Evolutionary conservation across 2,113 vertebrate genomes (phyloP), one percentile per base, ranked within the genome.

Genomic region (Gadus macrocephalus): DNA sequence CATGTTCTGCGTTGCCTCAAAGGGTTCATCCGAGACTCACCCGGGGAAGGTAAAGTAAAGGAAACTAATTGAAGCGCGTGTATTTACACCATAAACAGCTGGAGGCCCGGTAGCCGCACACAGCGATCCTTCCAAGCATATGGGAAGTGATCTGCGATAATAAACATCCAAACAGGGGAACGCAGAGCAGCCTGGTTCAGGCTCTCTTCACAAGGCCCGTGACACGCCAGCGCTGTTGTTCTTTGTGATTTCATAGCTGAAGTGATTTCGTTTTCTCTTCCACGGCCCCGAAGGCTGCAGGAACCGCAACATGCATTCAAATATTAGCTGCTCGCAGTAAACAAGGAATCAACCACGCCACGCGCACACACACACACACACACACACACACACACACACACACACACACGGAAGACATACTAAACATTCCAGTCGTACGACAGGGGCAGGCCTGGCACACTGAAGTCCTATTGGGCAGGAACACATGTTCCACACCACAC

Each of bases 221-320:
- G 64, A 20, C 38, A 53, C 16, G 42, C 64, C 42, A 66, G 19
- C 12, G 19, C 19, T 28, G 42, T 49, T 49, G 38, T 14, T n/a
- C 2, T 19, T 62, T 16, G 49, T 71, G 61, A 71, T 68, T 22
- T 61, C 61, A 77, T 64, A 66, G 66, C 53, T 42, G 42, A 69
- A 77, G 69, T 64, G 49, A 72, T 49, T 9, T 49, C 0, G 9
- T 49, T 49, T 14, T 49, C 42, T 14, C 8, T 49, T 14, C 42
- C 8, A 9, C 2, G 42, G 59, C 35, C 63, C 62, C 62, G 76
- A 65, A 15, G 49, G 77, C 73, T 69, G 20, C 38, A 19, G 53
- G 69, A 62, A 78, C 75, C 19, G 28, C 68, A 38, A 76, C 55
- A 75, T 63, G 31, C 66, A 69, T 66, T 66, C 61, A 62, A 19